Evolutionary conservation across 2,113 vertebrate species (phyloP).

Genomic region (Psittacula cyanocephala): DNA sequence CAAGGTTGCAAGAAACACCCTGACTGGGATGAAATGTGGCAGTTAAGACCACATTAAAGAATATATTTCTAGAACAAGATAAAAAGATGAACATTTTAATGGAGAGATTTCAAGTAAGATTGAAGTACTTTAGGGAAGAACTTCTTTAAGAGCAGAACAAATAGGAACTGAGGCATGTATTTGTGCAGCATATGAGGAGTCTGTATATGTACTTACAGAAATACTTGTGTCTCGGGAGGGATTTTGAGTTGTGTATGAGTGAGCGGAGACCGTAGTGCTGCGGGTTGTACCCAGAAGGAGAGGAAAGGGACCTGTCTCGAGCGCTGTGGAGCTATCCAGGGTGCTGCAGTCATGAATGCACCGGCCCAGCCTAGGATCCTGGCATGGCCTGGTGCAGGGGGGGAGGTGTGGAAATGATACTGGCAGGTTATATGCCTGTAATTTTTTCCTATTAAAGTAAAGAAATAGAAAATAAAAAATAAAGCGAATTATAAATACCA

Average conservation of each 20-base stretch:
- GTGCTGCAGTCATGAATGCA: background rate
- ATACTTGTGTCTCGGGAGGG: accelerated
- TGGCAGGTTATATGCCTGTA: background rate
- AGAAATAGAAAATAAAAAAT: background rate
- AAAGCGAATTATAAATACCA: background rate
- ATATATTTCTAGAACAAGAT: background rate
- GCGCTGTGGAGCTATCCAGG: background rate
- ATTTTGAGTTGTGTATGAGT: accelerated
- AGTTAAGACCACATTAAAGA: background rate
- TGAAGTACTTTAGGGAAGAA: background rate
- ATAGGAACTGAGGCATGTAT: background rate
- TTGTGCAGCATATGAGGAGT: background rate
- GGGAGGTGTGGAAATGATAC: accelerated
- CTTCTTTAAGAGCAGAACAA: background rate
- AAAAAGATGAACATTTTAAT: background rate
- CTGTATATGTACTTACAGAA: accelerated
- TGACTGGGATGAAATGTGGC: background rate
- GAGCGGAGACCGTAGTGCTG: accelerated
- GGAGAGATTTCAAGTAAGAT: background rate
- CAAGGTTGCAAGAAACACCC: background rate
- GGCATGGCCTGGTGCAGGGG: accelerated
- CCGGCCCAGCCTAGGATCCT: accelerated
- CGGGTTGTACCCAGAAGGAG: accelerated
- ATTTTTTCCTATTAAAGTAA: background rate
- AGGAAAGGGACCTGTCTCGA: accelerated